Conservation (phyloP, 2,797 vertebrate species). For the Myioborus melanocephalus region DNA sequence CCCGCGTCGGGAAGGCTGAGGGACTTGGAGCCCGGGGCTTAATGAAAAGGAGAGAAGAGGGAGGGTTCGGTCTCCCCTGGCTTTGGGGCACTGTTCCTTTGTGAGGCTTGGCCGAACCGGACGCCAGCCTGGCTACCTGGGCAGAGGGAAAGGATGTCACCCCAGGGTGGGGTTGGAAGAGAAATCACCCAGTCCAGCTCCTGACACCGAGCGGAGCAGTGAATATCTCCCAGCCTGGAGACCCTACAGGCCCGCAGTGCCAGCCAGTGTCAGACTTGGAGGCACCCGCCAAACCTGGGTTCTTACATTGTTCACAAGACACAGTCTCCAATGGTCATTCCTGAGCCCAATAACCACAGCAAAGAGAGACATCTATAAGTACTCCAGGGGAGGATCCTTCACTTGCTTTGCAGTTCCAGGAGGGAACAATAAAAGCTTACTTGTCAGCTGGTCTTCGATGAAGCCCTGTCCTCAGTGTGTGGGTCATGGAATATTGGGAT, state of each 20-base stretch:
- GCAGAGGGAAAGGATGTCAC: neutral
- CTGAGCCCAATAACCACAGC: neutral
- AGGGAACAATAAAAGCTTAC: neutral
- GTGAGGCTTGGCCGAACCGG: too few species aligned
- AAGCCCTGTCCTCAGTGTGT: neutral
- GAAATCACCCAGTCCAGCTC: fast-evolving
- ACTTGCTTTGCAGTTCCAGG: neutral
- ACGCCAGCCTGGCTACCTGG: fast-evolving
- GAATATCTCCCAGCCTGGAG: neutral
- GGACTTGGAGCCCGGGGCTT: fast-evolving
- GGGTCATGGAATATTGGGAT: neutral
- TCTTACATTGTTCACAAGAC: fast-evolving
- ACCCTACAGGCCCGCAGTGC: too few species aligned
- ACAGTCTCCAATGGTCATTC: fast-evolving
- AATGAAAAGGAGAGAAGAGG: fast-evolving
- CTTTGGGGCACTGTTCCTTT: fast-evolving
- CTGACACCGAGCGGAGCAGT: neutral
- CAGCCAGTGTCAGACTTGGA: too few species aligned
- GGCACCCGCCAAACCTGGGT: neutral
- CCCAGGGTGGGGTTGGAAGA: neutral
- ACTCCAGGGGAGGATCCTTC: neutral
- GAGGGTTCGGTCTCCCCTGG: fast-evolving
- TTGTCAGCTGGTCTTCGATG: neutral
- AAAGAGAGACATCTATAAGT: neutral
- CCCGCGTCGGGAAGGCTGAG: fast-evolving